Conservation (phyloP, 2,113 vertebrate genomes). For the Crotalus tigris region DNA sequence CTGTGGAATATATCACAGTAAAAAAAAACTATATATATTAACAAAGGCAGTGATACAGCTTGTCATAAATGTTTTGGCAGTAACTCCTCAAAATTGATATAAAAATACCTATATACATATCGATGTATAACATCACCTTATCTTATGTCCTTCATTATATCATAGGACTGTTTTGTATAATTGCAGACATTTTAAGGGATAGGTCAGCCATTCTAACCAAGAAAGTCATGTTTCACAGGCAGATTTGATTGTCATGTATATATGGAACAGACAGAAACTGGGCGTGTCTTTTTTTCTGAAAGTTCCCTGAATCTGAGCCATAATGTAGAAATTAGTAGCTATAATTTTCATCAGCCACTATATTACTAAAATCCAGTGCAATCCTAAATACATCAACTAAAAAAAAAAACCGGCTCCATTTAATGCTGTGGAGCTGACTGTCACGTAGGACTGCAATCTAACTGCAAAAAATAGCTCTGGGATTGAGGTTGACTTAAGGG, state of each 20-base stretch:
- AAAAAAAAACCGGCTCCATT: neutral
- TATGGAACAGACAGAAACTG: slow-evolving; percentile 44
- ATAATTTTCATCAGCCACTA: slow-evolving; percentile 40
- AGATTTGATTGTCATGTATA: slow-evolving; percentile 73
- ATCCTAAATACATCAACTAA: neutral
- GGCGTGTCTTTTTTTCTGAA: slow-evolving; percentile 56
- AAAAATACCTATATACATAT: slow-evolving; percentile 85
- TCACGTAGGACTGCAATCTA: neutral
- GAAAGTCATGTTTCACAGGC: slow-evolving; percentile 65
- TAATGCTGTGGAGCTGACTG: neutral
- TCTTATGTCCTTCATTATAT: slow-evolving; percentile 76
- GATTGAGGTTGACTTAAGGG: neutral
- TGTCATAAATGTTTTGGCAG: slow-evolving; percentile 82
- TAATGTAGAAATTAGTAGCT: slow-evolving; percentile 45
- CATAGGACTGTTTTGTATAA: slow-evolving; percentile 75
- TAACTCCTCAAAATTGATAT: slow-evolving; percentile 78
- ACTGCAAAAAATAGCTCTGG: neutral
- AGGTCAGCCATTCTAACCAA: slow-evolving; percentile 60
- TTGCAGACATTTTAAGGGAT: slow-evolving; percentile 69
- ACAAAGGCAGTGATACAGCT: slow-evolving; percentile 95
- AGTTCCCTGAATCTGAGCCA: slow-evolving; percentile 66
- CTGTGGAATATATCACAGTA: slow-evolving; percentile 90
- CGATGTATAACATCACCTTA: slow-evolving; percentile 91
- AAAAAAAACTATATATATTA: slow-evolving; percentile 69
- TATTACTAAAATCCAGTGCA: slow-evolving; percentile 10